Conservation (phyloP, 2,888 invertebrate genomes). For the Thera britannica region DNA sequence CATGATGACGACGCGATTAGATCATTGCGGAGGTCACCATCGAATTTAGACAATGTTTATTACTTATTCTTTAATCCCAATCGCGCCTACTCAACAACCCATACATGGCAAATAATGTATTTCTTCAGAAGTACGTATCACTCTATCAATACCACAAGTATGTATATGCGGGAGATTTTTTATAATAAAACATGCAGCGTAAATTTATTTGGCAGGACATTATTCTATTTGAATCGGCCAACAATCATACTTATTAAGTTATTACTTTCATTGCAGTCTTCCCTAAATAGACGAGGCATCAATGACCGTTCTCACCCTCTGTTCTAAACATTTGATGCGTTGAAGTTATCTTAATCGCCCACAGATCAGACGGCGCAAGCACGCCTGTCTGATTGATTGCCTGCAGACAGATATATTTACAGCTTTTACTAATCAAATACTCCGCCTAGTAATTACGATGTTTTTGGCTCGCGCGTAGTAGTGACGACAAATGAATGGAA, state of each 20-base stretch:
- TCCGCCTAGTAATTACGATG: conserved; percentile 21
- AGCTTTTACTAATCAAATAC: conserved; percentile 23
- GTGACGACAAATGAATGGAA: conserved; percentile 26
- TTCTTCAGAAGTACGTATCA: not conserved
- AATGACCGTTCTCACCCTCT: not conserved
- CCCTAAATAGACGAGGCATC: not conserved
- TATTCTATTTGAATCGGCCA: not conserved
- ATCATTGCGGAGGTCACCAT: conserved; percentile 34
- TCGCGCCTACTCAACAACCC: not conserved
- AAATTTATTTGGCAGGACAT: not conserved
- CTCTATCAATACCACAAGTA: too few species aligned
- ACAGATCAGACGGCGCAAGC: conserved; percentile 25
- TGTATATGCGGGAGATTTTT: too few species aligned
- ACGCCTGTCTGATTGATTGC: conserved; percentile 36
- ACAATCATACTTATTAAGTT: not conserved
- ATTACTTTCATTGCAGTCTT: not conserved
- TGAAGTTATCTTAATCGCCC: conserved; percentile 29
- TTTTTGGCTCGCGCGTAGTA: conserved; percentile 18
- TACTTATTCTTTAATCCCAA: conserved; percentile 3
- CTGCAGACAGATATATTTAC: conserved; percentile 29
- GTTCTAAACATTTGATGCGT: conserved; percentile 3
- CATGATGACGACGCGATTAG: conserved; percentile 36
- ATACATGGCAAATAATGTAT: not conserved
- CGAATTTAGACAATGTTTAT: conserved; percentile 25
- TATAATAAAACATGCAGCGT: not conserved